phyloP scores from a whole-genome alignment of 2,113 vertebrate species.

The Dermatemys mawii region DNA sequence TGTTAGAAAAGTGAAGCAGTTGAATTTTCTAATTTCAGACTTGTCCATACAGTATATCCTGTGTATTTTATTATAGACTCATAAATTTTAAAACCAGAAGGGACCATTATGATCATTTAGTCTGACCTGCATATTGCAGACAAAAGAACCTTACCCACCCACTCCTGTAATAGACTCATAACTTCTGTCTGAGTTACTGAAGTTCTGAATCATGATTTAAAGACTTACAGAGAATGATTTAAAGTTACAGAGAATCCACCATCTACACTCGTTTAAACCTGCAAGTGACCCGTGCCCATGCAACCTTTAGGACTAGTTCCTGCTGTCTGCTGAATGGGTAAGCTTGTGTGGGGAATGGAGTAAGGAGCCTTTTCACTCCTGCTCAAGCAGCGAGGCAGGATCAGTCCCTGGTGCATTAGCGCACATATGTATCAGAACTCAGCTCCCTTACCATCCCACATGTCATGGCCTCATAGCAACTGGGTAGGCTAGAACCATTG shows the following conservation, averaged over 20 bases:
- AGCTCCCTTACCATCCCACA: background rate
- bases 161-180: background rate
- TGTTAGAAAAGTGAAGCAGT: background rate
- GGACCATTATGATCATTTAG: background rate
- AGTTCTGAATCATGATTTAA: background rate
- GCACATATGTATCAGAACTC: rapidly evolving
- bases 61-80: background rate
- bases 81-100: background rate
- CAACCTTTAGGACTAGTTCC: background rate
- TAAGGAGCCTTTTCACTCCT: background rate
- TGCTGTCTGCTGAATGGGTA: background rate
- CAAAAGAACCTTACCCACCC: background rate
- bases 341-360: background rate
- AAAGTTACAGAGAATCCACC: background rate
- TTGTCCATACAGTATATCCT: background rate
- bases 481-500: background rate
- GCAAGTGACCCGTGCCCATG: background rate
- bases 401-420: background rate
- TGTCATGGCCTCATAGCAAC: background rate
- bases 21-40: background rate
- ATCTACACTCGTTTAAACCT: background rate
- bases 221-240: background rate
- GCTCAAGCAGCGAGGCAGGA: rapidly evolving
- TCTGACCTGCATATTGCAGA: background rate
- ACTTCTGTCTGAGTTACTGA: background rate